Base-by-base conservation (phyloP, 2,888 invertebrate species). In the Serripes groenlandicus region DNA sequence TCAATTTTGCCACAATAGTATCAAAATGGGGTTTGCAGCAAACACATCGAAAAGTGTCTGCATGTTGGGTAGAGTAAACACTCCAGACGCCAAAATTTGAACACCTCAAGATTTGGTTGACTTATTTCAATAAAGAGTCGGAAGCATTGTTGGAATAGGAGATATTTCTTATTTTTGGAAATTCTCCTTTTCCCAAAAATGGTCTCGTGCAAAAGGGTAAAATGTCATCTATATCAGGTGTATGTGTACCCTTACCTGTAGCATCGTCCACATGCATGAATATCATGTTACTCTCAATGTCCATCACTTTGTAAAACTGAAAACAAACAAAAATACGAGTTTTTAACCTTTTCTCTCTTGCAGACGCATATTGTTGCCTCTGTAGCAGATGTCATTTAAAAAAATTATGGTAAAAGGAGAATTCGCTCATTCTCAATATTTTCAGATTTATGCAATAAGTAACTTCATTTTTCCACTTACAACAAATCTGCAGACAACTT, bases 201-300 rank as follows among this genome's bases (percentile, higher is more conserved):
- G 15, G 49, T 49, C 7, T 1, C 21, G 2, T 49, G 49, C 18
- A 21, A 49, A 49, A 3, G 49, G 7, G 49, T 49, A 2, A 49
- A 49, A 49, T 5, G 7, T n/a, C n/a, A n/a, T n/a, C n/a, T n/a
- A n/a, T n/a, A n/a, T n/a, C n/a, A n/a, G n/a, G n/a, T n/a, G n/a
- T 15, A 3, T 5, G 26, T 3, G 35, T 64, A 9, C n/a, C 7
- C 90, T 73, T 86, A 94, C 94, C 94, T 81, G 91, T 92, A 37
- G 92, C 91, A 58, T 93, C 90, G 80, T 94, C 94, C 34, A 94
- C 94, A 87, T 94, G 94, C 90, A 94, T 90, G 80, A 94, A 94
- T 42, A 94, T 90, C 84, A 93, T 83, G 30, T 91, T 90, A 35
- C 93, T 93, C 23, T 91, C 91, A 89, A 93, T 92, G 81, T 94